phyloP scores from a whole-genome alignment of 2,888 invertebrate species.

The Lasioglossum villosulum region DNA sequence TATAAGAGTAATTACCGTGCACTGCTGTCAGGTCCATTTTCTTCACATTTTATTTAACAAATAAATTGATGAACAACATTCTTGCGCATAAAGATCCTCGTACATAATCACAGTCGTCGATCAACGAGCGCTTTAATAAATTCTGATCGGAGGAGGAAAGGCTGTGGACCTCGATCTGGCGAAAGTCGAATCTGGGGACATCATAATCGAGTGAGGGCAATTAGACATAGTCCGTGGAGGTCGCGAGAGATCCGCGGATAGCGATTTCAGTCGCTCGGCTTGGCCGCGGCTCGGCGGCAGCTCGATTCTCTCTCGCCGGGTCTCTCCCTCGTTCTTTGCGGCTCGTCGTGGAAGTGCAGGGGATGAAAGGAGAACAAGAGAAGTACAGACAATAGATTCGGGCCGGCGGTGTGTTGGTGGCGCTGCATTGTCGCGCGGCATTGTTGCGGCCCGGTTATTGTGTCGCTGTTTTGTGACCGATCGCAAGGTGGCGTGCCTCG shows the following conservation, averaged over 20 bases:
- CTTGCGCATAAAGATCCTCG: not conserved
- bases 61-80: not conserved
- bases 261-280: slow-evolving; percentile 19
- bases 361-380: slow-evolving; percentile 80
- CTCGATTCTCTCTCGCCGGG: slow-evolving; percentile 52
- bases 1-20: not conserved
- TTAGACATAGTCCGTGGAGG: slow-evolving; percentile 69
- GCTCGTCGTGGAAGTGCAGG: slow-evolving; percentile 75
- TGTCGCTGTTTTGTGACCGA: slow-evolving; percentile 83
- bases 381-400: slow-evolving; percentile 82
- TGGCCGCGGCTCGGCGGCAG: slow-evolving; percentile 13
- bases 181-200: slow-evolving; percentile 30
- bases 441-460: slow-evolving; percentile 81
- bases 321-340: slow-evolving; percentile 65
- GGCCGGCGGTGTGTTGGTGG: slow-evolving; percentile 78
- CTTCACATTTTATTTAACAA: too few species aligned
- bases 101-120: not conserved
- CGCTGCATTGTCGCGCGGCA: slow-evolving; percentile 78
- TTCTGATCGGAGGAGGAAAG: not conserved
- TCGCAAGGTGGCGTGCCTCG: slow-evolving; percentile 78
- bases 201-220: slow-evolving; percentile 65
- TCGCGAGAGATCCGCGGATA: slow-evolving; percentile 65
- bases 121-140: not conserved
- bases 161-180: not conserved
- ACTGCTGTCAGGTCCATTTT: not conserved